phyloP scores from a whole-genome alignment of 2,797 vertebrate genomes.

The Aythya fuligula region DNA sequence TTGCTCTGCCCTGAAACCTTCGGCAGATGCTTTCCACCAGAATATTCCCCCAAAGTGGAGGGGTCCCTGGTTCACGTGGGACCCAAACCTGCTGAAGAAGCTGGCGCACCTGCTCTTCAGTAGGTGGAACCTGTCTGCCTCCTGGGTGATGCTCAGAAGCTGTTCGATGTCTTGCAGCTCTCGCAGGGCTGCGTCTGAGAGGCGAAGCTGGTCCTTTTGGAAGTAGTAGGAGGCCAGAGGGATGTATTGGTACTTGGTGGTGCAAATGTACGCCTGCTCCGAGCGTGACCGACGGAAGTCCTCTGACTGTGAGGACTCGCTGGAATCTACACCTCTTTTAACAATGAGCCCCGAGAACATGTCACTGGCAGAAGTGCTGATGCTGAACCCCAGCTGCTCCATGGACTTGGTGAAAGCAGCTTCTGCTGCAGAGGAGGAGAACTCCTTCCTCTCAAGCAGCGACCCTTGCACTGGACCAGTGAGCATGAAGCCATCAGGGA shows the following conservation, averaged over 20 bases:
- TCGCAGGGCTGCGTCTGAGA: constrained; percentile 51
- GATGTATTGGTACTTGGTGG: constrained; percentile 44
- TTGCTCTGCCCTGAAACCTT: too few species aligned
- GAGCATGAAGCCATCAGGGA: constrained; percentile 50
- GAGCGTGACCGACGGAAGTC: too few species aligned
- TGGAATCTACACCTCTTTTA: too few species aligned
- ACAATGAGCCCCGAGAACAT: too few species aligned
- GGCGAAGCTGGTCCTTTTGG: constrained; percentile 47
- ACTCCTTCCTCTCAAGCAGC: constrained; percentile 59
- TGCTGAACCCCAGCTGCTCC: constrained; percentile 67
- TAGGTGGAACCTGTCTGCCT: neutral
- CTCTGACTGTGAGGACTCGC: too few species aligned
- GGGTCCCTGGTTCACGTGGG: constrained; percentile 72
- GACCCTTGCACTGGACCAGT: constrained; percentile 19
- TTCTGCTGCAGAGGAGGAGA: constrained; percentile 63
- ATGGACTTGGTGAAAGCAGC: constrained; percentile 55
- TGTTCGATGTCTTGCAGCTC: constrained; percentile 63
- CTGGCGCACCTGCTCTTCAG: neutral
- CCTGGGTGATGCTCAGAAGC: neutral
- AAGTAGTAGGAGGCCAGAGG: constrained; percentile 73
- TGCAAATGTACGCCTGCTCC: too few species aligned
- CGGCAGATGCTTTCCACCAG: too few species aligned
- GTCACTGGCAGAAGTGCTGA: neutral
- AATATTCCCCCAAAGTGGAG: too few species aligned
- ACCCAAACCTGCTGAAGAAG: constrained; percentile 77